Evolutionary conservation across 2,113 vertebrate genomes (phyloP).

Genomic region (Myrmecobius fasciatus): DNA sequence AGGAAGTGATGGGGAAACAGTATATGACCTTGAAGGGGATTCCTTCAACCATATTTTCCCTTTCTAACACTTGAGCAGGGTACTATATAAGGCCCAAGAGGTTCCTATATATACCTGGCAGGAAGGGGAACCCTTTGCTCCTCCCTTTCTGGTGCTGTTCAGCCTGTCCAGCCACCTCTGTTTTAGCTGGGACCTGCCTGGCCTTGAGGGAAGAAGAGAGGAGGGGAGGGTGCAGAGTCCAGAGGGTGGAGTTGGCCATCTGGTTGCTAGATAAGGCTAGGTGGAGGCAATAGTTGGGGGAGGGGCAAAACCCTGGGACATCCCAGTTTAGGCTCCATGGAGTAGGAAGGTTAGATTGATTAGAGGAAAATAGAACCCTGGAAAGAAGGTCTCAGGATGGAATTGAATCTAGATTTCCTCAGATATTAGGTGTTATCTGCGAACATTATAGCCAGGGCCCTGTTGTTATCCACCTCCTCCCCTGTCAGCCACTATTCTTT

Average conservation of each 20-base stretch:
- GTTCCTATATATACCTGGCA: slow-evolving; percentile 6
- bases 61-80: not conserved
- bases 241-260: slow-evolving; percentile 69
- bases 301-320: not conserved
- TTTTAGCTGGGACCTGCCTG: slow-evolving; percentile 62
- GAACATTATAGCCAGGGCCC: slow-evolving; percentile 2
- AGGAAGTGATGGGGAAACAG: slow-evolving; percentile 79
- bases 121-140: slow-evolving; percentile 40
- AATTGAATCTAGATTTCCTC: not conserved
- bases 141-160: slow-evolving; percentile 68
- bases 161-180: slow-evolving; percentile 74
- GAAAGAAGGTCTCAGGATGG: slow-evolving; percentile 9
- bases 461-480: not conserved
- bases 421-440: not conserved
- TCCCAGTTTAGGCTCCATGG: not conserved
- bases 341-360: not conserved
- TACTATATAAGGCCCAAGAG: not conserved
- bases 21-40: slow-evolving; percentile 64
- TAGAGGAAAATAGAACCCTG: slow-evolving; percentile 35
- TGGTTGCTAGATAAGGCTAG: slow-evolving; percentile 71
- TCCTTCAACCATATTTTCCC: not conserved
- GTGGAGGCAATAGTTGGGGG: not conserved
- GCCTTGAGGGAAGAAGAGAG: slow-evolving; percentile 60
- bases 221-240: slow-evolving; percentile 74
- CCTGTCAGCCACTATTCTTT: not conserved